Evolutionary conservation across 1,140 invertebrate genomes (phyloP), one percentile per base, ranked within the genome.

Genomic region (Micrasema minimum): DNA sequence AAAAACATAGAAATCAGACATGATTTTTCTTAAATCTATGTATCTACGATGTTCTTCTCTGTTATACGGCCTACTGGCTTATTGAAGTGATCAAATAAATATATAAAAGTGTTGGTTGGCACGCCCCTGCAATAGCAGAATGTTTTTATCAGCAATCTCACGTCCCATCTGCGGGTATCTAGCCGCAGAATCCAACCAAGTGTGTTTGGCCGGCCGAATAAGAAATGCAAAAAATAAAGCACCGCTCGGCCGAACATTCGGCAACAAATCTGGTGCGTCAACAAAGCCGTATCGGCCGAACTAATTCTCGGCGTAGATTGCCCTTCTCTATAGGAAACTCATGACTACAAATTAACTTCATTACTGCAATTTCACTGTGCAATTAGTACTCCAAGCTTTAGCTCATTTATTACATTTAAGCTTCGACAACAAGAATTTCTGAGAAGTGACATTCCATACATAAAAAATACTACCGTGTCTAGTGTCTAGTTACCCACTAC

Each of bases 201-300:
- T 0, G 43, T n/a, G n/a, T 2, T 14, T n/a, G 43, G 43, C 5
- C 1, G 43, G 20, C 9, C 18, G 50, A 7, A 22, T 6, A 5
- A n/a, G 23, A 0, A 5, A 35, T 14, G 5, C 14, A 23, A 5
- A 11, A 18, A 57, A 57, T 57, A 57, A 57, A 57, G 37, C 53
- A 57, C 37, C 26, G 14, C 31, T 14, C 31, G 53, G 22, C 20
- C 26, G 53, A n/a, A n/a, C n/a, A 16, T 57, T 57, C 53, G 14
- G 37, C 53, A 57, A 57, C 53, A 57, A 57, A 57, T 57, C 53
- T 35, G 53, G 26, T n/a, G 31, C 53, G 37, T 57, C 37, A 57
- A 18, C 53, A 20, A 23, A 14, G 12, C 2, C n/a, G 53, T 57
- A 35, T 57, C 31, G 53, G 53, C 22, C 53, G 53, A 57, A 23